These are phyloP conservation scores for Gymnothorax javanicus DNA, from an alignment of 2,797 vertebrate species.

Conservation along the genomic window DNA sequence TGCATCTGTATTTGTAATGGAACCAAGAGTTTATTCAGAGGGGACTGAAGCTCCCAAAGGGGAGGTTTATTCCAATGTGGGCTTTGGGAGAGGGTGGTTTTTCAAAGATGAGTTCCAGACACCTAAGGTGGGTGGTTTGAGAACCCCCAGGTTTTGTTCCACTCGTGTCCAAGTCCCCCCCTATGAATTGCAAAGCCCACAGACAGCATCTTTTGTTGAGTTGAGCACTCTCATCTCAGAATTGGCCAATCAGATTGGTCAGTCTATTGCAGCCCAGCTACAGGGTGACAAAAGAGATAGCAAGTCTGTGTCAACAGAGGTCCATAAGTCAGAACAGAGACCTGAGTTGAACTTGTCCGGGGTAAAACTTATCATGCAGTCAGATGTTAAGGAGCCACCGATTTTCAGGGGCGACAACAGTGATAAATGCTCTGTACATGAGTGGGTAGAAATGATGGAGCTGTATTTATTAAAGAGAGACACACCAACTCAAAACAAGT, in stretches of 20 bases:
- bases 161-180: background rate
- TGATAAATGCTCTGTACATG: constrained; percentile 24
- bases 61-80: background rate
- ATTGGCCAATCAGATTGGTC: background rate
- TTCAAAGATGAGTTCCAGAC: background rate
- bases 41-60: background rate
- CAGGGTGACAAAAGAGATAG: background rate
- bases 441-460: constrained; percentile 29
- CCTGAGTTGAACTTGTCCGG: background rate
- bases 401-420: constrained; percentile 30
- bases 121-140: background rate
- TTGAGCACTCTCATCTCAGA: background rate
- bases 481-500: background rate
- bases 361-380: constrained; percentile 16
- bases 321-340: background rate
- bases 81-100: background rate
- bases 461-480: constrained; percentile 15
- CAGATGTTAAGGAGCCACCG: constrained; percentile 28
- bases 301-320: background rate
- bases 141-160: background rate
- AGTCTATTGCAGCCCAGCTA: background rate
- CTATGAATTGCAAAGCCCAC: background rate
- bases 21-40: background rate
- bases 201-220: background rate
- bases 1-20: background rate